Conservation (phyloP, 1,140 invertebrate genomes). For the Meloidogyne exigua region DNA sequence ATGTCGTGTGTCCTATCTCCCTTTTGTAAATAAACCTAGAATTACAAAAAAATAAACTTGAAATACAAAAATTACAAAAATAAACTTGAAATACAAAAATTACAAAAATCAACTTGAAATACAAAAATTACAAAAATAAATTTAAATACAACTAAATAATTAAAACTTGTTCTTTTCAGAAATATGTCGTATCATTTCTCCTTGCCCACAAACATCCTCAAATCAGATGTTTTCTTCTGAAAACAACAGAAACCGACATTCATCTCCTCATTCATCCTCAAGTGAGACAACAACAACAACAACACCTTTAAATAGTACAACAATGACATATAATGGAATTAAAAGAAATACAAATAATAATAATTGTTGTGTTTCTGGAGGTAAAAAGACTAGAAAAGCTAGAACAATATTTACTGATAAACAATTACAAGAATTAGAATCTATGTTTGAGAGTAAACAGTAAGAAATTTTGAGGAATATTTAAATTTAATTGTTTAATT, state of each 20-base stretch:
- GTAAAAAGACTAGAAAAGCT: conserved; percentile 93
- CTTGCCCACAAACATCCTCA: conserved; percentile 10
- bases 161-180: neutral
- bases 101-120: neutral
- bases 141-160: neutral
- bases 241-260: neutral
- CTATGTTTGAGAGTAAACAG: conserved; percentile 94
- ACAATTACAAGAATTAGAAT: conserved; percentile 85
- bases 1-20: neutral
- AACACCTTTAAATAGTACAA: conserved; percentile 5
- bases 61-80: neutral
- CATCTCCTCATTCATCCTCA: neutral
- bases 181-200: neutral
- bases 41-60: conserved; percentile 2
- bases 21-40: neutral
- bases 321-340: neutral
- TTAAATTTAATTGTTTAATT: neutral
- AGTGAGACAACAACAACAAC: conserved; percentile 10
- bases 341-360: neutral
- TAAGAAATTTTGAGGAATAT: neutral
- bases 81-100: neutral
- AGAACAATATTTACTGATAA: conserved; percentile 97
- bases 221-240: neutral
- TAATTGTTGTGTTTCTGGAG: conserved; percentile 23
- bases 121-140: neutral